Percentiles rank a stretch among this genome's conserved stretches.
phyloP scores from a whole-genome alignment of 64 coral and sea anemone genomes.

The Montipora capricornis region DNA sequence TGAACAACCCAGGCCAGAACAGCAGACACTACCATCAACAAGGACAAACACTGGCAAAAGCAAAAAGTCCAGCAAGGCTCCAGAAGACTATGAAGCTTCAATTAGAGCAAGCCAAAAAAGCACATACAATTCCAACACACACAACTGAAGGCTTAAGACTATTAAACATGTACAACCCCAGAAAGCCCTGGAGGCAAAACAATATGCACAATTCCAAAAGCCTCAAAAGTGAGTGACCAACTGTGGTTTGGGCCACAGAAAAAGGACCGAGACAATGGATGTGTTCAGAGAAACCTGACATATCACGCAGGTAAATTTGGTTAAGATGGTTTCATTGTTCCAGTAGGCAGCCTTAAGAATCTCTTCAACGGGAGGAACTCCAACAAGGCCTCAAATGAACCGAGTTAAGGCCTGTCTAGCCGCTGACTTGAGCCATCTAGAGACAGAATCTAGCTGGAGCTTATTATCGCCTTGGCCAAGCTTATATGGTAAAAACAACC shows the following conservation, averaged over 20 bases:
- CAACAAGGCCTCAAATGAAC: no score
- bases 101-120: not conserved
- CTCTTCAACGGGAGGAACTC: not conserved
- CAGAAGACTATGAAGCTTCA: not conserved
- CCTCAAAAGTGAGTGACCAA: not conserved
- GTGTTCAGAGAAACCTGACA: slow-evolving; percentile 19
- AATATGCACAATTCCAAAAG: slow-evolving; percentile 10
- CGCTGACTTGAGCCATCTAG: no score
- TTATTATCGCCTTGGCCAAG: no score
- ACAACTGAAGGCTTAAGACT: not conserved
- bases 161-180: not conserved
- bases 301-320: slow-evolving; percentile 23
- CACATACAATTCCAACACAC: not conserved
- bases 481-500: no score
- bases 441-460: no score
- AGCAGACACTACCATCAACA: no score
- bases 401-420: no score
- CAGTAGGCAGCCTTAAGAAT: not conserved
- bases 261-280: slow-evolving; percentile 21
- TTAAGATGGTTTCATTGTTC: slow-evolving; percentile 45
- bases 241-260: slow-evolving; percentile 21
- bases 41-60: not conserved
- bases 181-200: not conserved
- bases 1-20: no score
- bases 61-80: not conserved